phyloP scores from a whole-genome alignment of 2,113 vertebrate genomes.

The Sylvilagus bachmani region DNA sequence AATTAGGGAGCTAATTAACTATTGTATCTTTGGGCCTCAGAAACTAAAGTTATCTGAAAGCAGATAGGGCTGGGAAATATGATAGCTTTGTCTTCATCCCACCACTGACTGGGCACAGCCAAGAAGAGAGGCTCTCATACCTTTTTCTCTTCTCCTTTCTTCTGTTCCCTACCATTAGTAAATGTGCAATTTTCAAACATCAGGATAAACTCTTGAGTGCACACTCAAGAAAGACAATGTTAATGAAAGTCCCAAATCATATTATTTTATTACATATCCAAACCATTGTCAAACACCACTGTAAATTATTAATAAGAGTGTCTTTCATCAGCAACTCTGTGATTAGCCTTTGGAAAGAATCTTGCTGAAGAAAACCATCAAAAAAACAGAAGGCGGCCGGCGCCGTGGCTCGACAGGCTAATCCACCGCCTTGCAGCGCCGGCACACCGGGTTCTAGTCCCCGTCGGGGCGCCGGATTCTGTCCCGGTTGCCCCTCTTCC shows the following conservation, averaged over 20 bases:
- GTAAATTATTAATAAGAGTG: conserved; percentile 9
- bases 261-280: not conserved
- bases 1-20: not conserved
- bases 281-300: conserved; percentile 7
- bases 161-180: not conserved
- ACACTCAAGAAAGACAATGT: not conserved
- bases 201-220: not conserved
- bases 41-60: not conserved
- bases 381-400: too few relatives aligned
- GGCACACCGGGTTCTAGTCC: too few relatives aligned
- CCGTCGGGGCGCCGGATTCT: too few relatives aligned
- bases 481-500: too few relatives aligned
- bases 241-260: not conserved
- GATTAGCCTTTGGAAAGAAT: conserved; percentile 22
- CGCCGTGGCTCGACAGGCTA: too few relatives aligned
- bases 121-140: not conserved
- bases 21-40: not conserved
- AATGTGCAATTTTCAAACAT: conserved; percentile 45
- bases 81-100: not conserved
- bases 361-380: conserved; percentile 25
- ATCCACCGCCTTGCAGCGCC: too few relatives aligned
- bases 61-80: not conserved
- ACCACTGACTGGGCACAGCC: not conserved
- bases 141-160: not conserved
- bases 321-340: not conserved